Evolutionary conservation across 2,113 vertebrate species (phyloP), one percentile per base, ranked within the genome.

Genomic region (Recurvirostra avosetta): DNA sequence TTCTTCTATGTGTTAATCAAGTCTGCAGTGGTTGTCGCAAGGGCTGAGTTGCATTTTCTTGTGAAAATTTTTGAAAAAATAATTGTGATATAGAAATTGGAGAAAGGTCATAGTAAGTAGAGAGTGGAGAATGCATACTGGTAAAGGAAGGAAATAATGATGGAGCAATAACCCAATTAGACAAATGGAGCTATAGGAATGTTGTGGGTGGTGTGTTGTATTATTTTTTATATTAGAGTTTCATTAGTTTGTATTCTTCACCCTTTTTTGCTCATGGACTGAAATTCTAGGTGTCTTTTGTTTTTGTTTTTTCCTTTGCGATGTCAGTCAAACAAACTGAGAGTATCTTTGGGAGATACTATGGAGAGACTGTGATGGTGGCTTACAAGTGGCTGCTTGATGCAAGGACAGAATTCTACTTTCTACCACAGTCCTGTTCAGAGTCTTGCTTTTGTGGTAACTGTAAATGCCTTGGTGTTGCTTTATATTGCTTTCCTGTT

Each of bases 131-230:
- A 58, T 41, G 5, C 26, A 12, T 73, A 22, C 25, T 67, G 53
- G 25, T 41, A 62, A 81, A n/a, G 50, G 52, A 61, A 80, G 63
- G 34, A 56, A 63, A 40, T 25, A 34, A 19, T 66, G 45, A 43
- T 11, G 72, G 49, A 77, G 6, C 18, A 53, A n/a, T 81, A 92
- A 66, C 38, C 4, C 14, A 50, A 3, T 41, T 62, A 40, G 21
- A 66, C 17, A 61, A 70, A 53, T 21, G 34, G 23, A 83, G n/a
- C 14, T 8, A 27, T 49, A 59, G 66, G 32, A 86, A 75, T 67
- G 25, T 32, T 75, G 25, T n/a, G 20, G 4, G 30, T 77, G 2
- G 4, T 56, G 9, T 0, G 3, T 43, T 74, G 66, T 19, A 2
- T 53, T 23, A 49, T 49, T 23, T 55, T 53, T 52, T 15, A 4